phyloP scores from a whole-genome alignment of 2,888 invertebrate species.

The Drosophila kambysellisi region DNA sequence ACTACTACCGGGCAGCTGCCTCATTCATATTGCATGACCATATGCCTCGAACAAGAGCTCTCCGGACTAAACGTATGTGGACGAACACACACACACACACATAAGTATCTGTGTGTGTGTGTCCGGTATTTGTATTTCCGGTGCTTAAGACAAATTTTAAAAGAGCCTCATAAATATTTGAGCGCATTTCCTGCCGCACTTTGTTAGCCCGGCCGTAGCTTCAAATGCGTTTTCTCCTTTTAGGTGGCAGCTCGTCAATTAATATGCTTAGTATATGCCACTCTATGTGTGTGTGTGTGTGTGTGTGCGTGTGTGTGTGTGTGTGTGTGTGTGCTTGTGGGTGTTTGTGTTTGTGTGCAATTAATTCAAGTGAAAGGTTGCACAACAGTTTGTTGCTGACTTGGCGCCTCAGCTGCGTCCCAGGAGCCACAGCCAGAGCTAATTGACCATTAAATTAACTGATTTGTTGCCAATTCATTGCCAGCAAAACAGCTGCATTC shows the following conservation, averaged over 20 bases:
- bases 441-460: constrained; percentile 47
- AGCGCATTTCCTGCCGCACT: constrained; percentile 72
- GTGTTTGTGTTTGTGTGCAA: constrained; percentile 20
- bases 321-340: not conserved
- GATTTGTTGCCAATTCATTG: constrained; percentile 12
- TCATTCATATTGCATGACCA: constrained; percentile 66
- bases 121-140: constrained; percentile 74
- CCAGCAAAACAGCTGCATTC: not conserved
- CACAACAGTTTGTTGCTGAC: constrained; percentile 27
- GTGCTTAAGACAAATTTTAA: constrained; percentile 80
- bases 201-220: constrained; percentile 45
- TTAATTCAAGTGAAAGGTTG: constrained; percentile 67
- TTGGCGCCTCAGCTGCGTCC: constrained; percentile 19
- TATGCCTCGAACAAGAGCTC: constrained; percentile 22
- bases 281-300: constrained; percentile 7
- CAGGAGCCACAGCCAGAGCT: constrained; percentile 17
- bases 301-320: constrained; percentile 1
- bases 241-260: constrained; percentile 55
- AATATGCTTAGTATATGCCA: constrained; percentile 36
- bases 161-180: constrained; percentile 74
- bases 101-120: not conserved
- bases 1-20: constrained; percentile 2
- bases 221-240: constrained; percentile 40
- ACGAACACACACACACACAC: not conserved
- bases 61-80: constrained; percentile 4